Percentiles rank a stretch among this genome's conserved stretches.
Evolutionary conservation across 2,113 vertebrate species (phyloP).

Genomic region (Dinomys branickii): DNA sequence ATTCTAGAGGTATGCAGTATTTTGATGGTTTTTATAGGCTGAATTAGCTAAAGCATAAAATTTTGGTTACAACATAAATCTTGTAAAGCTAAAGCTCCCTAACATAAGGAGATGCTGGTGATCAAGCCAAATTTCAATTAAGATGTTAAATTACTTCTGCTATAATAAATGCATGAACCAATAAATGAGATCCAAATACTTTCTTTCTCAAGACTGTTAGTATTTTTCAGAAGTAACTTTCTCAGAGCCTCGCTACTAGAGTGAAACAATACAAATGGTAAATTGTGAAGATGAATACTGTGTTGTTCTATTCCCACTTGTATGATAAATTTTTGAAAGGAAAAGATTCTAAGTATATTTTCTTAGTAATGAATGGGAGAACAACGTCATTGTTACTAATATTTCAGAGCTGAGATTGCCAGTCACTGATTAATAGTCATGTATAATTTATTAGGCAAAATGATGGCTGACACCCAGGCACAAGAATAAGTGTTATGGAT

Average conservation of each 20-base stretch:
- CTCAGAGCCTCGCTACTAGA: neutral
- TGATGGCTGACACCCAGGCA: neutral
- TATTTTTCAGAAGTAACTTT: neutral
- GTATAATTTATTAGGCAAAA: conserved; percentile 41
- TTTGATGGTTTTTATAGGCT: neutral
- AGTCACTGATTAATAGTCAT: conserved; percentile 30
- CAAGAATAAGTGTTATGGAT: neutral
- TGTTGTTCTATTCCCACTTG: conserved; percentile 22
- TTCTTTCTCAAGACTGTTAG: neutral
- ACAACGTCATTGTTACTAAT: conserved; percentile 6
- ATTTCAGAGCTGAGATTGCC: conserved; percentile 27
- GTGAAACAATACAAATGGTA: conserved; percentile 9
- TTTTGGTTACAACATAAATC: neutral
- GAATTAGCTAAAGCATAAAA: neutral
- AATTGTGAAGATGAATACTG: conserved; percentile 12
- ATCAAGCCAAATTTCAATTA: neutral
- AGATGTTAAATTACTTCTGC: conserved; percentile 19
- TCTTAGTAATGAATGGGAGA: conserved; percentile 59
- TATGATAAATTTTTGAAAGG: conserved; percentile 43
- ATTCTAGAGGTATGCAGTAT: neutral
- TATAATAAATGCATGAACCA: conserved; percentile 28
- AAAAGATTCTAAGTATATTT: conserved; percentile 57
- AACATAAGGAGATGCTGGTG: neutral
- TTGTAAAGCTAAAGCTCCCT: neutral
- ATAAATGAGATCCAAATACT: neutral